These are phyloP conservation scores for Lamprotornis superbus DNA, from an alignment of 2,113 vertebrate species.

Conservation along the genomic window DNA sequence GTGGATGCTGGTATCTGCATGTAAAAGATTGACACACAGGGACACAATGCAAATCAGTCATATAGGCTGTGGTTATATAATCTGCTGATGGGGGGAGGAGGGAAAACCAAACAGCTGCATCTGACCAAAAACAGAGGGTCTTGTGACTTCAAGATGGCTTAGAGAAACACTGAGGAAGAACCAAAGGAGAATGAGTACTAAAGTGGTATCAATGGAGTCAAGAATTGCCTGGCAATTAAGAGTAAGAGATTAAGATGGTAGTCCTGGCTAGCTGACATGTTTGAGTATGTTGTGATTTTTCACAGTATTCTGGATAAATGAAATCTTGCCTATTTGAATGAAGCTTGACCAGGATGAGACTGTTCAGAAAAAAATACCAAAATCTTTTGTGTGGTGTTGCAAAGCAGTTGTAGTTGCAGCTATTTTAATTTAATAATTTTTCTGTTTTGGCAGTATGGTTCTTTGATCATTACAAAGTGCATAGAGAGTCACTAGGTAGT, in stretches of 20 bases:
- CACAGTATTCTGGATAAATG: background rate
- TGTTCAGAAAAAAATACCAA: background rate
- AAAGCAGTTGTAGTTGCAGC: background rate
- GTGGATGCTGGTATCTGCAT: background rate
- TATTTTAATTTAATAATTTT: background rate
- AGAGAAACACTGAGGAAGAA: background rate
- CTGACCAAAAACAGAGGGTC: slow-evolving; percentile 10
- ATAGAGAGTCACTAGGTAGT: background rate
- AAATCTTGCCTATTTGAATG: background rate
- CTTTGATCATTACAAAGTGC: background rate
- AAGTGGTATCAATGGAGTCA: background rate
- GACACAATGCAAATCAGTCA: slow-evolving; percentile 20
- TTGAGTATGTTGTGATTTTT: background rate
- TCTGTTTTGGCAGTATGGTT: background rate
- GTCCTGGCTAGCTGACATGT: background rate
- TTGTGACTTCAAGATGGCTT: background rate
- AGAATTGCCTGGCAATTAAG: background rate
- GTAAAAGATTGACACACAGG: background rate
- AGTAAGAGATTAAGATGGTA: background rate
- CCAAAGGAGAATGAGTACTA: background rate
- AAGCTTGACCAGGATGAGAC: background rate
- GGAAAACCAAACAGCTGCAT: slow-evolving; percentile 38
- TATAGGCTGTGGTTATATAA: slow-evolving; percentile 47
- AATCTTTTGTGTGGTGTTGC: background rate
- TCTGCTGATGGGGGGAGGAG: slow-evolving; percentile 4